These are phyloP conservation scores for Sinella curviseta DNA, from an alignment of 1,140 invertebrate genomes.

Conservation along the genomic window DNA sequence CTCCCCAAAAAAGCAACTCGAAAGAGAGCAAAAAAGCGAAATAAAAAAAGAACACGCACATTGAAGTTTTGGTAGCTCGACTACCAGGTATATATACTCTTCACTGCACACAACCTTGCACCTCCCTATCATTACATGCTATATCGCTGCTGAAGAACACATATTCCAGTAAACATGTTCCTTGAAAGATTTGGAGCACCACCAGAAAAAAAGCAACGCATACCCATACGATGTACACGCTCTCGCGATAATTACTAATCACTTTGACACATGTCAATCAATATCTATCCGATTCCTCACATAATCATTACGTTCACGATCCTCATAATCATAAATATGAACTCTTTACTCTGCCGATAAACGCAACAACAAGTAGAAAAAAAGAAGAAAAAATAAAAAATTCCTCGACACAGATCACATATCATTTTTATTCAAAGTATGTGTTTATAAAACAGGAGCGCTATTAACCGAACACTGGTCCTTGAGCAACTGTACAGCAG, in stretches of 20 bases:
- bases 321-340: neutral
- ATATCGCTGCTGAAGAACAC: neutral
- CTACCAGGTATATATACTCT: neutral
- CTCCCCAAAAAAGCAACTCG: too few species aligned
- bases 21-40: too few species aligned
- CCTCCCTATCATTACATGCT: neutral
- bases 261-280: slow-evolving; percentile 26
- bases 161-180: neutral
- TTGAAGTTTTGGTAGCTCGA: neutral
- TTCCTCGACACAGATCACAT: neutral
- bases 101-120: neutral
- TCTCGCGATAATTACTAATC: slow-evolving; percentile 18
- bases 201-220: neutral
- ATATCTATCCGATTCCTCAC: neutral
- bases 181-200: slow-evolving; percentile 8
- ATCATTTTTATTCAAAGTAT: neutral
- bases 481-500: neutral
- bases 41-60: neutral
- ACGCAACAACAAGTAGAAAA: neutral
- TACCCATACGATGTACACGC: neutral
- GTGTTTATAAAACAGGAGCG: neutral
- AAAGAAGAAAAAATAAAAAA: neutral
- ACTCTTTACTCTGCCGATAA: neutral
- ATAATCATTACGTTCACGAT: slow-evolving; percentile 6
- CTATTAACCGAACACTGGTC: neutral